These are phyloP conservation scores for Empis stercorea DNA, from an alignment of 2,888 invertebrate genomes.

Conservation along the genomic window DNA sequence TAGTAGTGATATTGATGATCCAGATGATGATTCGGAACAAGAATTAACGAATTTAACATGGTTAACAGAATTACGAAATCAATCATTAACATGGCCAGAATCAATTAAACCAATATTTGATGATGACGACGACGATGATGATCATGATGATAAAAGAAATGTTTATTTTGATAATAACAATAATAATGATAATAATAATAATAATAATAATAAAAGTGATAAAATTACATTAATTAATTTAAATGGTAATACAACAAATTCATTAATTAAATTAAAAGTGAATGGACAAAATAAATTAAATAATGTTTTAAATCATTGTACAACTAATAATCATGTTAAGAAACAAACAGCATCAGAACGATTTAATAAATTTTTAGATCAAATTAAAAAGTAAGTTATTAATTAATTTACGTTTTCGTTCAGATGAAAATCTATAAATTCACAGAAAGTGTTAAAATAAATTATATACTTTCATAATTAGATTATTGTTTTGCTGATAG, in stretches of 20 bases:
- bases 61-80: constrained; percentile 31
- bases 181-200: constrained; percentile 1
- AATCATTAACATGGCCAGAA: constrained; percentile 26
- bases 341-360: constrained; percentile 28
- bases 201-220: background rate
- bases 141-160: too few relatives aligned
- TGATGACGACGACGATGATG: constrained; percentile 18
- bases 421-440: too few relatives aligned
- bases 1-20: constrained; percentile 17
- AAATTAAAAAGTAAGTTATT: constrained; percentile 26
- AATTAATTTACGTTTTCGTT: too few relatives aligned
- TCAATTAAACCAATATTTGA: constrained; percentile 19
- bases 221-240: background rate
- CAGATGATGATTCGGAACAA: constrained; percentile 23
- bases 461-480: too few relatives aligned
- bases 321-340: constrained; percentile 5
- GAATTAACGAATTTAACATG: constrained; percentile 33
- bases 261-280: background rate
- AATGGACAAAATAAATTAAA: background rate
- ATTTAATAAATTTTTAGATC: constrained; percentile 30
- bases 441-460: too few relatives aligned
- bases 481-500: too few relatives aligned
- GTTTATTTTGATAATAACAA: background rate
- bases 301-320: background rate
- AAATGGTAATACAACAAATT: background rate